Conservation (phyloP, 2,888 invertebrate genomes). For the Acanthopleura granulata region DNA sequence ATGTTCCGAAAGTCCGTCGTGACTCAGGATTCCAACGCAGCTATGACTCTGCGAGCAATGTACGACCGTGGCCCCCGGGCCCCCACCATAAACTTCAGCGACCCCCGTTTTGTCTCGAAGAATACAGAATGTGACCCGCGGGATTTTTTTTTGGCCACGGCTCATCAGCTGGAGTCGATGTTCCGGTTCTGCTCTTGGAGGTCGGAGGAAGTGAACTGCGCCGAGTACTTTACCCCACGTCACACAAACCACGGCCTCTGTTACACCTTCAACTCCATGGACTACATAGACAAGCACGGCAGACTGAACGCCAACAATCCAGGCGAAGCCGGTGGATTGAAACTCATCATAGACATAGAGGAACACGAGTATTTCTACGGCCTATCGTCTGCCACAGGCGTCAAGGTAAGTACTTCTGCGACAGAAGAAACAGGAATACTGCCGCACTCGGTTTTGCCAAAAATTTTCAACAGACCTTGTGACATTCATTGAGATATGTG, state of each 20-base stretch:
- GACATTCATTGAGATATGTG: too few species aligned
- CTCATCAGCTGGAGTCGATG: constrained; percentile 6
- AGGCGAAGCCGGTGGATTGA: neutral
- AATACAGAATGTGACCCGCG: neutral
- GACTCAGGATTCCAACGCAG: neutral
- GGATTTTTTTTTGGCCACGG: neutral
- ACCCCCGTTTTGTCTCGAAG: neutral
- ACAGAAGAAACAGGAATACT: too few species aligned
- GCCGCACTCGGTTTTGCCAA: too few species aligned
- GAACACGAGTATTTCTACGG: constrained; percentile 17
- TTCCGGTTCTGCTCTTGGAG: neutral
- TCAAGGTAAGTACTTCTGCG: neutral
- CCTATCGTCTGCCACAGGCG: neutral
- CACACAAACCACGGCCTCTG: constrained; percentile 4
- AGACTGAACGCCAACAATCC: neutral
- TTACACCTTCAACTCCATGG: constrained; percentile 8
- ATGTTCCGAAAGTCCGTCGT: neutral
- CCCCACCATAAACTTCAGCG: neutral
- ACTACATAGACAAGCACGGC: neutral
- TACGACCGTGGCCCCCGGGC: neutral
- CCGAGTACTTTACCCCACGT: neutral
- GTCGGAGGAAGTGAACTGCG: neutral
- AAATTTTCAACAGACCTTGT: too few species aligned
- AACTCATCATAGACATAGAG: neutral
- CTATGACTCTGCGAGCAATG: neutral